These are phyloP conservation scores for Oreohelix idahoensis DNA, from an alignment of 1,140 invertebrate species.

Conservation along the genomic window DNA sequence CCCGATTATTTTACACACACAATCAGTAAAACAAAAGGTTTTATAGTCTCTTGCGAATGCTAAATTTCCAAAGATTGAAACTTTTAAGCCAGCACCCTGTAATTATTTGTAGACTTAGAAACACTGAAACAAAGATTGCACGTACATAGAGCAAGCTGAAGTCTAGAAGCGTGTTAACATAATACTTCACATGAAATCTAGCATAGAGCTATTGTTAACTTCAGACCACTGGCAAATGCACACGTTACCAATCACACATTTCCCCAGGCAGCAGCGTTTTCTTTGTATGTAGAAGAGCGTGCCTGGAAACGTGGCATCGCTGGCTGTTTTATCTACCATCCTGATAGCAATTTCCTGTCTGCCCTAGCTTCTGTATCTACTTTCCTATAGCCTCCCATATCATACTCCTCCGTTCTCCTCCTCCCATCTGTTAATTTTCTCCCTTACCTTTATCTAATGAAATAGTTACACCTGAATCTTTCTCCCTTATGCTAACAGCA, in stretches of 20 bases:
- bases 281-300: background rate
- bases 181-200: no score
- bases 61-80: no score
- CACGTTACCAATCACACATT: background rate
- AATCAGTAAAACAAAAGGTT: no score
- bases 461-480: background rate
- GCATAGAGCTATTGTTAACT: background rate
- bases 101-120: no score
- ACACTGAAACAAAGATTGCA: no score
- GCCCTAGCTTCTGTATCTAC: background rate
- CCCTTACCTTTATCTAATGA: background rate
- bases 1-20: no score
- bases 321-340: background rate
- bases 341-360: background rate
- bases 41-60: no score
- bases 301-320: background rate
- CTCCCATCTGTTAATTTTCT: background rate
- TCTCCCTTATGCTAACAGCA: background rate
- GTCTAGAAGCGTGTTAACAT: no score
- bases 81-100: no score
- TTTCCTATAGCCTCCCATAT: background rate
- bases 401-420: background rate
- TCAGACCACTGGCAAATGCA: background rate
- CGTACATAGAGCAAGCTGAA: no score
- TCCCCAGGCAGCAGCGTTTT: background rate